Base-by-base conservation (phyloP, 30 jellyfish, hydroid and myxozoan genomes). In the Pelagia noctiluca region DNA sequence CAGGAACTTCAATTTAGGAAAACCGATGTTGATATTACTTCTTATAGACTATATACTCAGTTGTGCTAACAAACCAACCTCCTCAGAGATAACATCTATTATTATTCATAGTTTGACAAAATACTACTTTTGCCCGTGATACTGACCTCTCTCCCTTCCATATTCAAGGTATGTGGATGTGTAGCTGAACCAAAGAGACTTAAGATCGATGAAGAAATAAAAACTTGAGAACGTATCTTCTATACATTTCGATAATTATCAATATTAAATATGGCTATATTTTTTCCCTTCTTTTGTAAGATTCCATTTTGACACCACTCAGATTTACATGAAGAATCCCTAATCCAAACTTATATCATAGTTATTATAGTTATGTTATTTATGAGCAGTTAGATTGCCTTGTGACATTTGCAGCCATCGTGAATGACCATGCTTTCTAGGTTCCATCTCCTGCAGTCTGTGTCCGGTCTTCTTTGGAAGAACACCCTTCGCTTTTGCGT, bases 381-480 rank as follows among this genome's bases (percentile, higher is more conserved):
- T 2, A 4, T 3, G 49, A 63, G 61, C 2, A 3, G 82, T 63
- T 75, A 66, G 7, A 31, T 21, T 18, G 79, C 53, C 34, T 66
- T 75, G 60, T 22, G 52, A 34, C 87, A 75, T 22, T 54, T 64
- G 35, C 87, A 75, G 21, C 87, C 87, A 50, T 75, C 87, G 19
- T 36, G 49, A 11, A 75, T 53, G 16, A 53, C 76, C 35, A 75
- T 75, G 35, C 76, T 50, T 23, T 75, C 87, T 34, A 75, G 23
- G 30, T 50, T 28, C 87, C 87, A 75, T 1, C 4, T 35, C 52
- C 87, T 24, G 34, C 87, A 75, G 63, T 75, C 87, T 18, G 50
- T 33, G 22, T 30, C 12, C 16, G 76, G 76, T 11, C 87, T 50
- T 28, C 87, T 49, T 47, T 75, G 76, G 60, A 75, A 75, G 60